These are phyloP conservation scores for Antheraea assamensis DNA, from an alignment of 2,888 invertebrate genomes.

Conservation along the genomic window DNA sequence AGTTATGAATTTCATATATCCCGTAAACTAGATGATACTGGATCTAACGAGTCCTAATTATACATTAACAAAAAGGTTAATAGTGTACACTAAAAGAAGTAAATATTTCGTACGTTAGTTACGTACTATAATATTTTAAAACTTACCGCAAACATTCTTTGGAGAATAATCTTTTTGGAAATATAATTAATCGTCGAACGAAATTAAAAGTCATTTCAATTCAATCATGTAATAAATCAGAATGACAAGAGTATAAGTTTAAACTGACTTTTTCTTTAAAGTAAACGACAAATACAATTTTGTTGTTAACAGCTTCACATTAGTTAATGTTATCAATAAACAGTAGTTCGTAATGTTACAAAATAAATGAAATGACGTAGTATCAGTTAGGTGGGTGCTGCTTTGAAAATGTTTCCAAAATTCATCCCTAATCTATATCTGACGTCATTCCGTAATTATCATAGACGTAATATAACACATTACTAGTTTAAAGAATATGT, in stretches of 20 bases:
- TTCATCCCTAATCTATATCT: not conserved
- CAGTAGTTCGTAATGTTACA: not conserved
- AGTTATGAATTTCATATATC: not conserved
- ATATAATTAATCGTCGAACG: not conserved
- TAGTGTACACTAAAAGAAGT: not conserved
- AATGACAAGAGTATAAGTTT: not conserved
- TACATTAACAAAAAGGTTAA: too few species aligned
- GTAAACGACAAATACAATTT: not conserved
- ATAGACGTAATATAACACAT: not conserved
- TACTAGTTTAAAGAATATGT: not conserved
- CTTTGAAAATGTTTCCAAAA: not conserved
- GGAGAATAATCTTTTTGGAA: conserved; percentile 36
- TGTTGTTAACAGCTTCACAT: not conserved
- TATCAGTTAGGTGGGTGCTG: not conserved
- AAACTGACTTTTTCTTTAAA: not conserved
- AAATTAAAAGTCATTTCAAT: not conserved
- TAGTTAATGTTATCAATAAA: not conserved
- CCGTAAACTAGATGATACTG: not conserved
- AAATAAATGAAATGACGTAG: not conserved
- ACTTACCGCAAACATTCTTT: conserved; percentile 51
- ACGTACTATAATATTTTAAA: not conserved
- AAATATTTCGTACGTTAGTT: not conserved
- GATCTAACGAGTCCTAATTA: not conserved
- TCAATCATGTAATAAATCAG: not conserved
- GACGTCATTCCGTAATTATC: not conserved